Base-by-base conservation (phyloP, 1,140 invertebrate genomes). In the Gonatopus flavifemur region DNA sequence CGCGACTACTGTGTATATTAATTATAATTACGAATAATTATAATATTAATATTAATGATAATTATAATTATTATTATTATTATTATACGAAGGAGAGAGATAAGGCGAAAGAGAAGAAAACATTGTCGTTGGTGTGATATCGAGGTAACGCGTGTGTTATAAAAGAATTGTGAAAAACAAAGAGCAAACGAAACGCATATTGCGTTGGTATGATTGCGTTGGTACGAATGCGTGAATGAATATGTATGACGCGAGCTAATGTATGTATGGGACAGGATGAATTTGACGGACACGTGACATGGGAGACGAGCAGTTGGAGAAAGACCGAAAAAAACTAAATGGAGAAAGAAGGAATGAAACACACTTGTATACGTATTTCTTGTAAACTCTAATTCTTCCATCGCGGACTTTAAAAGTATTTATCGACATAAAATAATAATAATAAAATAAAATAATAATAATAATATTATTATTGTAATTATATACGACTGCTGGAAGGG, bases 301-400 rank as follows among this genome's bases (percentile, higher is more conserved):
- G 6, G 15, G 33, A 20, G 20, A 39, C 48, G n/a, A n/a, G n/a
- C n/a, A 49, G 39, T 22, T 47, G 52, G 41, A 49, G 52, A 55
- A 58, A 59, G 57, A 57, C 18, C 44, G 39, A 28, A 7, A 49
- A 43, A 52, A 59, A 37, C 40, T 44, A 37, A 43, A 57, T 49
- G 39, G 35, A 35, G 48, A 57, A 53, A 67, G 57, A 64, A 60
- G 52, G 55, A 62, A 49, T 44, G 59, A 59, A 62, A 72, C 66
- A 74, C 70, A 77, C 74, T 77, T 77, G 76, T 78, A 78, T 78
- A 78, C 76, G 76, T 77, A 78, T 76, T 75, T 77, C 73, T 77
- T 77, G 72, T 77, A 76, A 75, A 78, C 74, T 74, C 72, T 74
- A 78, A 75, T 77, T 78, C 76, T 78, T 78, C 75, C 74, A 77